Conservation (phyloP, 2,113 vertebrate species). For the Gnathochromis pfefferi region DNA sequence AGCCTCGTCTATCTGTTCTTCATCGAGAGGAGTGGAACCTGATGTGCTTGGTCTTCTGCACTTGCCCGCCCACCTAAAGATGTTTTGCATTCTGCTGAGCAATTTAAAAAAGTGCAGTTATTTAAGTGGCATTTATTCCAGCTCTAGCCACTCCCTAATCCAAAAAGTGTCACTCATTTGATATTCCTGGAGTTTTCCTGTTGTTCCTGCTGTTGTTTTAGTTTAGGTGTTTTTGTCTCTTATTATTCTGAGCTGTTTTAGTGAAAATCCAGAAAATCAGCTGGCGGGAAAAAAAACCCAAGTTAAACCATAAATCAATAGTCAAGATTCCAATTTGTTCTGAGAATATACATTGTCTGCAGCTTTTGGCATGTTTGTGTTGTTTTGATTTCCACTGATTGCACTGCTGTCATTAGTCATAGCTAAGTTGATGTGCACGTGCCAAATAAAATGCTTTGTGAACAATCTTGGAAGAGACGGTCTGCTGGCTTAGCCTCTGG, state of each 20-base stretch:
- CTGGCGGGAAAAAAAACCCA: fast-evolving
- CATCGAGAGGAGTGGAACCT: background rate
- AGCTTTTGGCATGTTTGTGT: background rate
- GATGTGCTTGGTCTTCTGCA: background rate
- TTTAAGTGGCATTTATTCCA: background rate
- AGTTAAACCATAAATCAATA: background rate
- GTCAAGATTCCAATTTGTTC: background rate
- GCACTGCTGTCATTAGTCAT: background rate
- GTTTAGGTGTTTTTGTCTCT: background rate
- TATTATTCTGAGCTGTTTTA: background rate
- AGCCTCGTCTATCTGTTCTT: background rate
- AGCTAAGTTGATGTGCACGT: background rate
- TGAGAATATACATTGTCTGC: background rate
- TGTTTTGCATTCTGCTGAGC: background rate
- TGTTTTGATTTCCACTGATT: background rate
- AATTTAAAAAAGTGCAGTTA: background rate
- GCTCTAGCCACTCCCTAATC: background rate
- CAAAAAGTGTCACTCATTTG: background rate
- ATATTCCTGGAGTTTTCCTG: background rate
- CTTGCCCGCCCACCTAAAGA: background rate
- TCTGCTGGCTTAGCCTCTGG: background rate
- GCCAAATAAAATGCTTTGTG: background rate
- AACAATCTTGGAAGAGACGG: background rate
- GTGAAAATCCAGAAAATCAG: background rate
- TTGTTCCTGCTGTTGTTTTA: background rate